Evolutionary conservation across 2,888 invertebrate genomes (phyloP), one percentile per base, ranked within the genome.

Genomic region (Ectobius pallidus): DNA sequence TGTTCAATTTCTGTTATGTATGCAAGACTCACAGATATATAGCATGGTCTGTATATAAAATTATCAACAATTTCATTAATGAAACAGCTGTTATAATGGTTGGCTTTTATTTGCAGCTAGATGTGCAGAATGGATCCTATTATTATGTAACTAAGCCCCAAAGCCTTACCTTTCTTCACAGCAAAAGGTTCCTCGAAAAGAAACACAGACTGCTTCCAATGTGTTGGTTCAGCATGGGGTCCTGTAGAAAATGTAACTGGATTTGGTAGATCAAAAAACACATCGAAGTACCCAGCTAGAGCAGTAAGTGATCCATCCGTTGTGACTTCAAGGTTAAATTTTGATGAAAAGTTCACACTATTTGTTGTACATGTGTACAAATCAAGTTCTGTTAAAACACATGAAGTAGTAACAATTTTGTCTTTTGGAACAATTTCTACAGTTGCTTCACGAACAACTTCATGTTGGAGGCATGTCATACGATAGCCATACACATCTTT

Each of bases 131-230:
- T n/a, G n/a, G n/a, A n/a, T n/a, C n/a, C n/a, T n/a, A n/a, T n/a
- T n/a, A n/a, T n/a, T n/a, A n/a, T n/a, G n/a, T n/a, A n/a, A n/a
- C n/a, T n/a, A n/a, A n/a, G n/a, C n/a, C n/a, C n/a, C n/a, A n/a
- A n/a, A n/a, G n/a, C n/a, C 72, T 65, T 79, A 82, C 92, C 94
- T 83, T 89, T 84, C 76, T 89, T 89, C 0, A 95, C 89, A 63
- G 87, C 82, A 62, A 92, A 86, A 39, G 92, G 90, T 77, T 92
- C 87, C 75, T 89, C 91, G 16, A 97, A 85, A 79, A 93, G 92
- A 82, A 97, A 95, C 1, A 96, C 87, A 0, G 96, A 96, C 82
- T 97, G 97, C 81, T 96, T 95, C 97, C 97, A 97, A 85, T 97
- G 97, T 0, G 97, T 97, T 25, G 89, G 85, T 0, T 88, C 86